Evolutionary conservation across 2,113 vertebrate species (phyloP), one percentile per base, ranked within the genome.

Genomic region (Oryzias javanicus): DNA sequence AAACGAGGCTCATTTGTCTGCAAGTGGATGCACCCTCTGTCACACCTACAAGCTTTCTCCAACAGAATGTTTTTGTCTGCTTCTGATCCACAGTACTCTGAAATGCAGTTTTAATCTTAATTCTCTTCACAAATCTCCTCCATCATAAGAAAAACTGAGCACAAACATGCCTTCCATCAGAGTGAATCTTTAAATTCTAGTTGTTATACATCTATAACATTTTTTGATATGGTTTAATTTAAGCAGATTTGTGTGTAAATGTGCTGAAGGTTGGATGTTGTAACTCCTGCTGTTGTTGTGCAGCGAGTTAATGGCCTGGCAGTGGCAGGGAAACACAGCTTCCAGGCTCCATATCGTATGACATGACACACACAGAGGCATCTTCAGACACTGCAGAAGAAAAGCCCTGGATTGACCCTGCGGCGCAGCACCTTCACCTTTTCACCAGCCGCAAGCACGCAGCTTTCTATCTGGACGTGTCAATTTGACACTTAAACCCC

Each of bases 261-360:
- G 35, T 12, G 35, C 2, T 35, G 8, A 35, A 12, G 35, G 10
- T 74, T 72, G 52, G 72, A 41, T 71, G 66, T 55, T 68, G 84
- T 79, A 63, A 84, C 64, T 75, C 55, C 25, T 27, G 4, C 25
- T 27, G 25, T 5, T 71, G 66, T 17, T 42, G 45, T 40, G 63
- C 51, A 56, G 54, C 24, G 59, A 77, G 58, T 86, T 82, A 85
- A 86, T 85, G 72, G 82, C 41, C 56, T 63, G 69, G 79, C 83
- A 80, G 52, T 66, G 78, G 66, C 67, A 70, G 64, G 77, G n/a
- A 74, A 70, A 82, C 76, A 72, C 54, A 67, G 71, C 83, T 64
- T 79, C 54, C 49, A 59, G 66, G 73, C 12, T 49, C 27, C 50
- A 67, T 56, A 42, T 58, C 27, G 17, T 49, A 49, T 35, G 50